Conservation (phyloP, 1,140 invertebrate genomes). For the Drosophila nikananu region DNA sequence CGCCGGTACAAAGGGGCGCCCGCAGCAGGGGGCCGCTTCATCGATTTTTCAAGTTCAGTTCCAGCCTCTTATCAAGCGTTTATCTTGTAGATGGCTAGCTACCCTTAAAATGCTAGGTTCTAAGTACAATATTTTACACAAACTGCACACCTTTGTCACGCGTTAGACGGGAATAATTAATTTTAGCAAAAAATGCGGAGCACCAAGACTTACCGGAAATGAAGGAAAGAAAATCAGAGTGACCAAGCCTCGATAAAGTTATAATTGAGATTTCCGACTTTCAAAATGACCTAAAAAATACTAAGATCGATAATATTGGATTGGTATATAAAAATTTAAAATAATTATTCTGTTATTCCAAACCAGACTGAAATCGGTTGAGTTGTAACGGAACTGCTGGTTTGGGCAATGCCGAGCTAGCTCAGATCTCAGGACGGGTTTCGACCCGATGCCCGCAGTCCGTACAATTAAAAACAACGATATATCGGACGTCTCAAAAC, state of each 20-base stretch:
- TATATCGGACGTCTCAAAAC: too few species aligned
- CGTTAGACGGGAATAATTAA: neutral
- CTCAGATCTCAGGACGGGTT: too few species aligned
- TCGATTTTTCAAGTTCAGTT: conserved; percentile 32
- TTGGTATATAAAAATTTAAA: neutral
- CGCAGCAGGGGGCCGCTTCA: conserved; percentile 19
- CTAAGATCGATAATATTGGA: neutral
- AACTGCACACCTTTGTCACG: neutral
- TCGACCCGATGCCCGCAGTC: too few species aligned
- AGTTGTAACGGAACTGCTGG: too few species aligned
- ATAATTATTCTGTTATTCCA: neutral
- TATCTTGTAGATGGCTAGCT: neutral
- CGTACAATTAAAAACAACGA: too few species aligned
- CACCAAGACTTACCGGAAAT: conserved; percentile 27
- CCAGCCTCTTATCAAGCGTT: neutral
- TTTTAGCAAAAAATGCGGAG: conserved; percentile 12
- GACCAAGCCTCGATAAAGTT: neutral
- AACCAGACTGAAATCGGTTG: too few species aligned
- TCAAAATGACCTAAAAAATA: neutral
- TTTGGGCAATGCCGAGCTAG: too few species aligned
- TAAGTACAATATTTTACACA: conserved; percentile 15
- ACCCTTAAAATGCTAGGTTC: neutral
- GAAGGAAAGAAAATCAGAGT: conserved; percentile 35
- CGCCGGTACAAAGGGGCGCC: conserved; percentile 18
- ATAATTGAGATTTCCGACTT: neutral